These are phyloP conservation scores for Drosophila mimica DNA, from an alignment of 2,888 invertebrate species.

Conservation along the genomic window DNA sequence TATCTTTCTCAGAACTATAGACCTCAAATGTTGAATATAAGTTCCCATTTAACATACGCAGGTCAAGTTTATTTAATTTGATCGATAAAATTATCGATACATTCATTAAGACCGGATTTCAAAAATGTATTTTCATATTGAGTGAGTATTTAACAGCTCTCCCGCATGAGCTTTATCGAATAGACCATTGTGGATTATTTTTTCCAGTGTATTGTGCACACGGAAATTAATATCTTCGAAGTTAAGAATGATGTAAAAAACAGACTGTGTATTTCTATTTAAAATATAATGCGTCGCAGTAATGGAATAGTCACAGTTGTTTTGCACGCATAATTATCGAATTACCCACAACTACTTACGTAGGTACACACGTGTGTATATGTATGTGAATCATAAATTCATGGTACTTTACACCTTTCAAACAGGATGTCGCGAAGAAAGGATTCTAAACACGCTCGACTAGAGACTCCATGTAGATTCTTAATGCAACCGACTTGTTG, in stretches of 20 bases:
- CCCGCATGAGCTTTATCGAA: background rate
- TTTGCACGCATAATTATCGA: background rate
- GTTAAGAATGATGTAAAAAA: background rate
- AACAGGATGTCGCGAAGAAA: background rate
- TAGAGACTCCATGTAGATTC: conserved; percentile 1
- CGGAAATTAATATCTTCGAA: background rate
- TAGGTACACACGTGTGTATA: background rate
- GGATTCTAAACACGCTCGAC: conserved; percentile 1
- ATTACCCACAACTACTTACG: conserved; percentile 6
- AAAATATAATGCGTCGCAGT: background rate
- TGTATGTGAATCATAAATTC: background rate
- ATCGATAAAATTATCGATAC: background rate
- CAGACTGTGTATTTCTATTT: background rate
- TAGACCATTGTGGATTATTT: background rate
- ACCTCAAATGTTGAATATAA: too few species aligned
- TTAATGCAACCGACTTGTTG: conserved; percentile 13
- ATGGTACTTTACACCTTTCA: background rate
- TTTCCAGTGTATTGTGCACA: background rate
- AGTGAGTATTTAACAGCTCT: background rate
- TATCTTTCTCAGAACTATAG: too few species aligned
- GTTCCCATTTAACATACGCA: too few species aligned
- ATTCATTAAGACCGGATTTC: background rate
- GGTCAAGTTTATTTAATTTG: too few species aligned
- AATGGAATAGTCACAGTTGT: background rate
- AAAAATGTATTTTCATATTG: background rate